These are phyloP conservation scores for Ciconia nigra DNA, from an alignment of 2,797 vertebrate genomes.

Conservation along the genomic window DNA sequence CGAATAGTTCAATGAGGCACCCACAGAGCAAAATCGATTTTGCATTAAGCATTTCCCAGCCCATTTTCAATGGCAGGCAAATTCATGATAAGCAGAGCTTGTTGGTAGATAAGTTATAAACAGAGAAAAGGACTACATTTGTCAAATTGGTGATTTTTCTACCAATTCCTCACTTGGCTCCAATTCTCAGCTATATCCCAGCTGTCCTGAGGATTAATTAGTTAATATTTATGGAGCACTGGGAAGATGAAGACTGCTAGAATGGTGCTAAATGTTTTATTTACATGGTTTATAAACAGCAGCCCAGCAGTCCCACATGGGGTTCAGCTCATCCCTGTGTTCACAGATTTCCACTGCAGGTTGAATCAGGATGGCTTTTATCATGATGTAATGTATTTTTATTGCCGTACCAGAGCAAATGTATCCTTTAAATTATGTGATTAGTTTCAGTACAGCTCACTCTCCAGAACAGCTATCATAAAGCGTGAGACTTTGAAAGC, in stretches of 20 bases:
- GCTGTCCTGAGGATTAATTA: constrained; percentile 57
- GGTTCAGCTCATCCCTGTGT: neutral
- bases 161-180: neutral
- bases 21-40: neutral
- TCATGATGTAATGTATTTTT: constrained; percentile 47
- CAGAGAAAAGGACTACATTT: neutral
- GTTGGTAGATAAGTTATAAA: neutral
- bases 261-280: constrained; percentile 53
- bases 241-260: neutral
- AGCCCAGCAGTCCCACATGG: neutral
- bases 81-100: neutral
- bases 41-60: neutral
- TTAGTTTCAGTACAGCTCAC: constrained; percentile 46
- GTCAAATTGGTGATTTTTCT: constrained; percentile 20
- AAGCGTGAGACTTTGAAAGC: constrained; percentile 40
- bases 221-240: constrained; percentile 49
- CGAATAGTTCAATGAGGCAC: neutral
- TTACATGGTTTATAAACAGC: constrained; percentile 41
- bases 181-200: neutral
- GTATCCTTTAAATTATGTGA: constrained; percentile 60
- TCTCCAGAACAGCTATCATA: constrained; percentile 53
- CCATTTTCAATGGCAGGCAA: neutral
- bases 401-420: constrained; percentile 29
- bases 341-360: constrained; percentile 30
- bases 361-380: constrained; percentile 42